Evolutionary conservation across 2,888 invertebrate species (phyloP).

Genomic region (Heteropelma amictum): DNA sequence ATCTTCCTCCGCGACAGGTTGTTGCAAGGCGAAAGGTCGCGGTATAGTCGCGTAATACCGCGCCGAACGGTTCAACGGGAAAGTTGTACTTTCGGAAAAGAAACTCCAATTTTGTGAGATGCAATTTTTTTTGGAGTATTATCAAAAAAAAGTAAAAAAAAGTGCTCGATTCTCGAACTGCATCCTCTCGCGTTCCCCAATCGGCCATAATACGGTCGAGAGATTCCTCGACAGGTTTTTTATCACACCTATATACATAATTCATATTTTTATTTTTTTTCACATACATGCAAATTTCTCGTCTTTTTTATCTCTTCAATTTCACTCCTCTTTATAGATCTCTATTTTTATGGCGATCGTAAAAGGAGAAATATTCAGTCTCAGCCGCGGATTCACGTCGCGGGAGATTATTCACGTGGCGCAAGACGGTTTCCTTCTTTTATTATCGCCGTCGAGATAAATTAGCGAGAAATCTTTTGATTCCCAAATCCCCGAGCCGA

Average conservation of each 20-base stretch:
- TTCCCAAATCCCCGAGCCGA: too few species aligned
- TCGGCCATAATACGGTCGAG: neutral
- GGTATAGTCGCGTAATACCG: neutral
- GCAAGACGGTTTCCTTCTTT: too few species aligned
- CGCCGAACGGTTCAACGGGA: neutral
- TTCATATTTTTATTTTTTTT: neutral
- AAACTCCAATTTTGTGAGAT: too few species aligned
- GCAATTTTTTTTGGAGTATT: too few species aligned
- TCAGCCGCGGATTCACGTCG: neutral
- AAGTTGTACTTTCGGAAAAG: neutral
- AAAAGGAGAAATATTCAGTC: constrained; percentile 3
- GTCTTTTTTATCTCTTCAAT: neutral
- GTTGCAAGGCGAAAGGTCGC: constrained; percentile 28
- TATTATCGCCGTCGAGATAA: too few species aligned
- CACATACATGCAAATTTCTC: neutral
- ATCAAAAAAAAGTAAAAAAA: neutral
- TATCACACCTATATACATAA: neutral
- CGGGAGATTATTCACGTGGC: too few species aligned
- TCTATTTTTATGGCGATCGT: neutral
- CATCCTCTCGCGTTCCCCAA: neutral
- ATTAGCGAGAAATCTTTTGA: neutral
- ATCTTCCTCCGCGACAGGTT: constrained; percentile 46
- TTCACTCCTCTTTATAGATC: neutral
- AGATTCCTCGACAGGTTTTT: too few species aligned
- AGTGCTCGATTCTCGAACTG: constrained; percentile 40